A percentile compares a stretch with the other conserved stretches of the same genome.
Evolutionary conservation across 2,113 vertebrate species (phyloP).

Genomic region (Pipa parva): DNA sequence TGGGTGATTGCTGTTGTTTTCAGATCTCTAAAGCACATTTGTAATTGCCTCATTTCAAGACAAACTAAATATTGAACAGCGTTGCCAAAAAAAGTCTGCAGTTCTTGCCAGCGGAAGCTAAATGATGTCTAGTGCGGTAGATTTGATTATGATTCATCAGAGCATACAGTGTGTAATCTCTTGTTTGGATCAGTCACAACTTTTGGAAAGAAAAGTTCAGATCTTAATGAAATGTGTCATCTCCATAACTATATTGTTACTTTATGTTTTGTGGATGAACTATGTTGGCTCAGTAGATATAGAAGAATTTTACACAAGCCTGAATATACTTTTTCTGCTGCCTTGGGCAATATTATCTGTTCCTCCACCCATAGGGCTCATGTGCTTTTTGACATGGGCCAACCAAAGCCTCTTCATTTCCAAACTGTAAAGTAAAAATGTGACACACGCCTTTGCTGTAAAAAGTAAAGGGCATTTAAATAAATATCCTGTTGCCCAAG

Average conservation of each 20-base stretch:
- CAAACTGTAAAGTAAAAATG: too few relatives aligned
- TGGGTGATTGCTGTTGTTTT: conserved; percentile 18
- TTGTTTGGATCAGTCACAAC: conserved; percentile 26
- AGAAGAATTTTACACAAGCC: too few relatives aligned
- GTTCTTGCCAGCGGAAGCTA: conserved; percentile 31
- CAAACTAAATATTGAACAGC: conserved; percentile 40
- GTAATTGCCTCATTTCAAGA: conserved; percentile 23
- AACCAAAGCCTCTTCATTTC: too few relatives aligned
- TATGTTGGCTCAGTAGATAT: too few relatives aligned
- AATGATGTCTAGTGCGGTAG: conserved; percentile 26
- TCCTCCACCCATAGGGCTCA: too few relatives aligned
- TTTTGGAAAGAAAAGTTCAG: conserved; percentile 31
- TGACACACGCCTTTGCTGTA: too few relatives aligned
- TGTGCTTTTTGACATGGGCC: too few relatives aligned
- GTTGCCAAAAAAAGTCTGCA: conserved; percentile 31
- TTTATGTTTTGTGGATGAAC: conserved; percentile 11
- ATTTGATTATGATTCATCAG: conserved; percentile 37
- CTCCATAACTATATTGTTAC: conserved; percentile 24
- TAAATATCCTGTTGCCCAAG: too few relatives aligned
- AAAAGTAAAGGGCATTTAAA: too few relatives aligned
- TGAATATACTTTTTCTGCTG: too few relatives aligned
- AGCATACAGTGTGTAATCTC: conserved; percentile 31
- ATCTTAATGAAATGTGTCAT: conserved; percentile 37
- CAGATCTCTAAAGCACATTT: conserved; percentile 21
- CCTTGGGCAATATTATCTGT: too few relatives aligned